Percentiles rank a stretch among this genome's conserved stretches.
Conservation (phyloP, 2,797 vertebrate genomes). For the Uromys caudimaculatus region DNA sequence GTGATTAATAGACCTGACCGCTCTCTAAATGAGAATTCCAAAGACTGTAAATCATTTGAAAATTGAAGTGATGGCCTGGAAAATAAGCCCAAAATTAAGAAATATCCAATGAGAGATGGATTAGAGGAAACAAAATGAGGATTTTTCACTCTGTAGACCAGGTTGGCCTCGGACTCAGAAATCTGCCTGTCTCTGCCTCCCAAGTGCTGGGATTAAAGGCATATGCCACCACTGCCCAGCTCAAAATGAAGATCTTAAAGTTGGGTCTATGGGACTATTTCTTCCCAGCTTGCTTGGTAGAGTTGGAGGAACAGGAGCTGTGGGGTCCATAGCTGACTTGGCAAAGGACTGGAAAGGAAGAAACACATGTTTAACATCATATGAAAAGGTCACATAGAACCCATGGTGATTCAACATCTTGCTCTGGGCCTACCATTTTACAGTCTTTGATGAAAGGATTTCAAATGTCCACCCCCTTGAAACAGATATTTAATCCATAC, state of each 20-base stretch:
- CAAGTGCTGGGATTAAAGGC: no score
- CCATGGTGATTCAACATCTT: not conserved
- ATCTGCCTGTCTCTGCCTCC: no score
- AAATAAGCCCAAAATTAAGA: conserved; percentile 75
- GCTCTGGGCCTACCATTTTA: not conserved
- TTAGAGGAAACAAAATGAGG: conserved; percentile 21
- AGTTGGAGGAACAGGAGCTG: not conserved
- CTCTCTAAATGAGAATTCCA: conserved; percentile 64
- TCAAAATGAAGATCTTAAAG: not conserved
- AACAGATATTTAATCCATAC: not conserved
- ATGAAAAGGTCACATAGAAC: not conserved
- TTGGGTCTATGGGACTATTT: not conserved
- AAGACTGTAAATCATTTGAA: conserved; percentile 72
- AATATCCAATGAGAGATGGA: conserved; percentile 57
- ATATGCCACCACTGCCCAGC: no score
- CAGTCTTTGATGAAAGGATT: not conserved
- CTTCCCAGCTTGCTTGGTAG: not conserved
- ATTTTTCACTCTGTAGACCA: no score
- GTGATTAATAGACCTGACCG: conserved; percentile 50
- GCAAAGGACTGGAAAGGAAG: not conserved
- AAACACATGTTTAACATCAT: not conserved
- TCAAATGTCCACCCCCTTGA: not conserved
- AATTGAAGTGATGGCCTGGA: conserved; percentile 65
- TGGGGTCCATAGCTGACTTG: not conserved
- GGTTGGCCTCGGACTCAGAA: no score